Conservation (phyloP, 2,797 vertebrate genomes). For the Danio tinwini region DNA sequence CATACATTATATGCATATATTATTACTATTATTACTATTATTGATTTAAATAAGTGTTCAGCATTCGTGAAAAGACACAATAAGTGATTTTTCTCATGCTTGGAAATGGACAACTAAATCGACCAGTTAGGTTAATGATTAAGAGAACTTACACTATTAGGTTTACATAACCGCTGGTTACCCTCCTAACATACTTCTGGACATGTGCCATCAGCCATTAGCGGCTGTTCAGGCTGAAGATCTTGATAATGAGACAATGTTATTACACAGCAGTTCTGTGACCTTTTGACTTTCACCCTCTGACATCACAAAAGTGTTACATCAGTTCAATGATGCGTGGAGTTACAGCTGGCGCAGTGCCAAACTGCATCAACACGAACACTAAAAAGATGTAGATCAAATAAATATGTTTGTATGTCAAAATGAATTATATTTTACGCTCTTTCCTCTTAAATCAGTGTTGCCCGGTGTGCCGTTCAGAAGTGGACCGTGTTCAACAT, state of each 20-base stretch:
- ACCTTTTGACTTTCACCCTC: slow-evolving; percentile 15
- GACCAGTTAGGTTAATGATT: slow-evolving; percentile 44
- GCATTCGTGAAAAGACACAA: background rate
- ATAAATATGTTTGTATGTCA: background rate
- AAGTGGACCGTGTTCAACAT: slow-evolving; percentile 83
- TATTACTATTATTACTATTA: too few species aligned
- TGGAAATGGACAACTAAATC: background rate
- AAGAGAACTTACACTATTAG: slow-evolving; percentile 8
- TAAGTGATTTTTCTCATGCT: background rate
- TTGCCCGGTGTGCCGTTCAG: slow-evolving; percentile 83
- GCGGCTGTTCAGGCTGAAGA: slow-evolving; percentile 2
- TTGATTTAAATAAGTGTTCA: background rate
- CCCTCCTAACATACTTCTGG: slow-evolving; percentile 10
- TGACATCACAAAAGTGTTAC: slow-evolving; percentile 19
- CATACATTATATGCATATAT: too few species aligned
- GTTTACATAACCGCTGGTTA: slow-evolving; percentile 44
- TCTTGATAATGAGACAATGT: slow-evolving; percentile 24
- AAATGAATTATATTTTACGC: background rate
- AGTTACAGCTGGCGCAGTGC: background rate
- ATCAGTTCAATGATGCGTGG: slow-evolving; percentile 19
- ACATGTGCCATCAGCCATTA: background rate
- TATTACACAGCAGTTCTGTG: background rate
- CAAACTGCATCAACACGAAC: background rate
- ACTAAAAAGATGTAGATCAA: background rate
- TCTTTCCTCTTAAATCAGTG: slow-evolving; percentile 67